These are phyloP conservation scores for Hypomesus transpacificus DNA, from an alignment of 2,113 vertebrate genomes.

Conservation along the genomic window DNA sequence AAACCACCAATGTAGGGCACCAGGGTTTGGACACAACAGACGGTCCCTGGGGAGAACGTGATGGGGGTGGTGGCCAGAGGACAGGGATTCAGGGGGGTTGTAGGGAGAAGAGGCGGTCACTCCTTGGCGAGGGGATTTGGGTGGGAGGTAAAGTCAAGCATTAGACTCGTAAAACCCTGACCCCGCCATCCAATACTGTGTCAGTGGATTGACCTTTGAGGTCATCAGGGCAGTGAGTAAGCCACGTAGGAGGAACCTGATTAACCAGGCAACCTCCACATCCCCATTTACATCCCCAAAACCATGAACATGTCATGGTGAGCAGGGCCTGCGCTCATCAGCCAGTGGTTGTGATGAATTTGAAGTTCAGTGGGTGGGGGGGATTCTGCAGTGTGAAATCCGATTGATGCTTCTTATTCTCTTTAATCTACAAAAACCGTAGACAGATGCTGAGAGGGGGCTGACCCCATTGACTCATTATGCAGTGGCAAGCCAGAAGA, in stretches of 20 bases:
- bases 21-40: slow-evolving; percentile 5
- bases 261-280: background rate
- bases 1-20: slow-evolving; percentile 16
- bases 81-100: slow-evolving; percentile 5
- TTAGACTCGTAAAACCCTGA: slow-evolving; percentile 4
- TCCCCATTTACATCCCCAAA: background rate
- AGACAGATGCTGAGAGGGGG: slow-evolving; percentile 12
- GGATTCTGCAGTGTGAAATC: slow-evolving; percentile 13
- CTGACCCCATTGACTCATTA: background rate
- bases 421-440: background rate
- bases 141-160: background rate
- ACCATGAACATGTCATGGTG: too few species aligned
- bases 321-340: background rate
- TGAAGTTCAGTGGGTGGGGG: too few species aligned
- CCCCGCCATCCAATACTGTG: background rate
- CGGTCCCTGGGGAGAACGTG: background rate
- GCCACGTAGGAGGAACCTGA: background rate
- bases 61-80: background rate
- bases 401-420: slow-evolving; percentile 16
- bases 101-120: background rate
- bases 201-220: background rate
- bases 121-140: background rate
- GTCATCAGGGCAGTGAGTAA: background rate
- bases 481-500: background rate
- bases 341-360: background rate